These are phyloP conservation scores for Aphidoletes aphidimyza DNA, from an alignment of 2,888 invertebrate genomes.

Conservation along the genomic window DNA sequence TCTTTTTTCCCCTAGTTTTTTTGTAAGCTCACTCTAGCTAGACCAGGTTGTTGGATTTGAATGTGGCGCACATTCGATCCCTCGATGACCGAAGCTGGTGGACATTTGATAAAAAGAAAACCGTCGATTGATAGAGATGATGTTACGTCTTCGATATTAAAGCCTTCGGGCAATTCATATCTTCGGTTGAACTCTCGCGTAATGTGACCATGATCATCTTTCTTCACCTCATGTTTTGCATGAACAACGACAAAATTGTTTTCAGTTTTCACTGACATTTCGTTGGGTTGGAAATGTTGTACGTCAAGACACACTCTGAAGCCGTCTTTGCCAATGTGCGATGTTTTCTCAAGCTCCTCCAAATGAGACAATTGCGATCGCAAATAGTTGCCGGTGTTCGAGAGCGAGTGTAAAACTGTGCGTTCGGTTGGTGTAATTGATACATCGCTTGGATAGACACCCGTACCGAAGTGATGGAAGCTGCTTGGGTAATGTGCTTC, in stretches of 20 bases:
- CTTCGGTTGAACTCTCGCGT: conserved; percentile 80
- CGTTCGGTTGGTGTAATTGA: neutral
- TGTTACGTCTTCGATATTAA: conserved; percentile 77
- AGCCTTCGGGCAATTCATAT: conserved; percentile 80
- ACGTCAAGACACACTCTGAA: conserved; percentile 81
- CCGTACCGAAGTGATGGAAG: neutral
- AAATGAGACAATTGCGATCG: neutral
- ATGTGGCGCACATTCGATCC: conserved; percentile 68
- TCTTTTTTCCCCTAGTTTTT: conserved; percentile 61
- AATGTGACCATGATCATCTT: conserved; percentile 80
- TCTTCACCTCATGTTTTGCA: conserved; percentile 81
- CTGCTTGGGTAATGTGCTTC: neutral
- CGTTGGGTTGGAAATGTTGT: conserved; percentile 81
- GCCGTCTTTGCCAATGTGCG: conserved; percentile 72
- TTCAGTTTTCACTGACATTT: conserved; percentile 80
- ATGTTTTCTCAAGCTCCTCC: neutral
- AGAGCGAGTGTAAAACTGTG: neutral
- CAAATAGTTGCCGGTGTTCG: neutral
- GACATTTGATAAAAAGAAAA: conserved; percentile 74
- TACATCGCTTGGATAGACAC: neutral
- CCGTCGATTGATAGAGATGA: conserved; percentile 82
- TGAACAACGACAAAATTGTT: conserved; percentile 79
- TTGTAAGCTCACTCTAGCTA: conserved; percentile 69
- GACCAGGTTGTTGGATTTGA: conserved; percentile 73
- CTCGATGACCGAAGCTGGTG: conserved; percentile 62